Evolutionary conservation across 2,797 vertebrate genomes (phyloP).

Genomic region (Poecilia wingei): DNA sequence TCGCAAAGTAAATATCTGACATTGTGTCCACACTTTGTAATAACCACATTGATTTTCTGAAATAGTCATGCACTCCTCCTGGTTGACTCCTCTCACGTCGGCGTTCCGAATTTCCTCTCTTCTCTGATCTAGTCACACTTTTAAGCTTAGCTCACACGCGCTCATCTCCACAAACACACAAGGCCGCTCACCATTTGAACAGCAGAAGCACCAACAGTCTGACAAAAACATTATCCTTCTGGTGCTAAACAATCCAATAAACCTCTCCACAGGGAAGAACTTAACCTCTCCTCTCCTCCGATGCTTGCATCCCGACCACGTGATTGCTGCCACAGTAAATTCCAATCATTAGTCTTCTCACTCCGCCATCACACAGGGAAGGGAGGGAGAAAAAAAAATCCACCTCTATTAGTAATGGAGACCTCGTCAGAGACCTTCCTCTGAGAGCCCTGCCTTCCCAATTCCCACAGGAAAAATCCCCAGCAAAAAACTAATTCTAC

Average conservation of each 20-base stretch:
- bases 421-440: conserved; percentile 99
- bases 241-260: conserved; percentile 99
- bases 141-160: conserved; percentile 59
- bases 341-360: conserved; percentile 99
- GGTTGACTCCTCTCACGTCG: conserved; percentile 46
- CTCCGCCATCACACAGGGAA: conserved; percentile 88
- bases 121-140: conserved; percentile 52
- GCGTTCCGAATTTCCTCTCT: conserved; percentile 35
- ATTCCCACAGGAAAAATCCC: conserved; percentile 99
- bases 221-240: conserved; percentile 99
- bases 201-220: conserved; percentile 90
- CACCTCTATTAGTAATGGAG: conserved; percentile 99
- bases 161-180: conserved; percentile 18
- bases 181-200: conserved; percentile 77
- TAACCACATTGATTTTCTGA: conserved; percentile 47
- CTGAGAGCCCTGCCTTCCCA: conserved; percentile 97
- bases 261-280: conserved; percentile 99
- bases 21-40: conserved; percentile 67
- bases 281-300: conserved; percentile 99
- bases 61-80: conserved; percentile 36
- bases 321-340: conserved; percentile 99
- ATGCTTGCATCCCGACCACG: conserved; percentile 94
- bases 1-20: conserved; percentile 50
- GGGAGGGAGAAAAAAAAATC: conserved; percentile 49
- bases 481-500: conserved; percentile 99